phyloP scores from a whole-genome alignment of 2,888 invertebrate species.

The Megastigmus dorsalis region DNA sequence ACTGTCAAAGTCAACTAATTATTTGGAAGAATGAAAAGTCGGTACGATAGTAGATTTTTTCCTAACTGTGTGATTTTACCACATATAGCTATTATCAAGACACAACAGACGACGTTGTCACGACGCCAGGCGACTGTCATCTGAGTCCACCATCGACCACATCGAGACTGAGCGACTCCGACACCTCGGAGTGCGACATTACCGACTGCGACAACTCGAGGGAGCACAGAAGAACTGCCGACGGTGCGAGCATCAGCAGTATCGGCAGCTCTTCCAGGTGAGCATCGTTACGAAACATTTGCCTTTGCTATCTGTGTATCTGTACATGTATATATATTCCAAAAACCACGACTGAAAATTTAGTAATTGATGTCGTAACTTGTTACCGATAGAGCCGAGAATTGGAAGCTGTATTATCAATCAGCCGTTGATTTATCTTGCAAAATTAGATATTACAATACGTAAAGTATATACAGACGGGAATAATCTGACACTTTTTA shows the following conservation, averaged over 20 bases:
- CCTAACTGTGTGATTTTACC: too few relatives aligned
- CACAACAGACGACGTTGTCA: constrained; percentile 78
- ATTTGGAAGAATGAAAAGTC: too few relatives aligned
- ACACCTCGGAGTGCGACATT: constrained; percentile 84
- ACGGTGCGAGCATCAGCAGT: constrained; percentile 92
- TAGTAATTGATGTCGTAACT: not conserved
- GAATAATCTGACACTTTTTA: not conserved
- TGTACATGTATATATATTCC: too few relatives aligned
- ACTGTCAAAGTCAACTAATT: too few relatives aligned
- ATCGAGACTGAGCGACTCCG: constrained; percentile 92
- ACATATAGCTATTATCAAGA: constrained; percentile 76
- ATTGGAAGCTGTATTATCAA: too few relatives aligned
- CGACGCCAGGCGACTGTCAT: constrained; percentile 86
- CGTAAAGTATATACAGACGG: not conserved
- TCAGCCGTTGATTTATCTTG: too few relatives aligned
- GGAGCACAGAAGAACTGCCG: constrained; percentile 80
- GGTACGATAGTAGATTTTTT: too few relatives aligned
- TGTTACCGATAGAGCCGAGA: not conserved
- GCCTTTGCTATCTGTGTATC: too few relatives aligned
- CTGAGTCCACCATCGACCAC: constrained; percentile 92
- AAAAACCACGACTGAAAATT: too few relatives aligned
- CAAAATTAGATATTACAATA: too few relatives aligned
- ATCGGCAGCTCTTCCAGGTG: constrained; percentile 91
- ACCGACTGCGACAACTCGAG: constrained; percentile 72
- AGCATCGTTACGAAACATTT: constrained; percentile 47